These are phyloP conservation scores for Oriolus oriolus DNA, from an alignment of 2,113 vertebrate genomes.

Conservation along the genomic window DNA sequence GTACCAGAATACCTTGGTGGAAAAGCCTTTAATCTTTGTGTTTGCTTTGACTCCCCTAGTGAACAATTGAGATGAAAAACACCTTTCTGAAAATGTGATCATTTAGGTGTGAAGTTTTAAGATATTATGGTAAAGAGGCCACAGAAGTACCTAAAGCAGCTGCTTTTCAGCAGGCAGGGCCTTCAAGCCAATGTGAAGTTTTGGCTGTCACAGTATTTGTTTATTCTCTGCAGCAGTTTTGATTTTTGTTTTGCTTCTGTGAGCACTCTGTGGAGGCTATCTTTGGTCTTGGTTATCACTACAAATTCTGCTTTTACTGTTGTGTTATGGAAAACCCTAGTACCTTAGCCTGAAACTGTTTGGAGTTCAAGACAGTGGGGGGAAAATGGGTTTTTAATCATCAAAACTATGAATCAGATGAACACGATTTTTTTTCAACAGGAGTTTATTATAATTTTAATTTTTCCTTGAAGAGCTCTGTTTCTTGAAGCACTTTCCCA, in stretches of 20 bases:
- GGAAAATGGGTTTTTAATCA: not conserved
- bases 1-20: not conserved
- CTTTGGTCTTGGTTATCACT: not conserved
- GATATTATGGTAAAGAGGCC: not conserved
- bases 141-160: not conserved
- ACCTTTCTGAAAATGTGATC: not conserved
- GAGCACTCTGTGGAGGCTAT: not conserved
- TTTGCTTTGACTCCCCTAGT: not conserved
- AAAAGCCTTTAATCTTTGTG: not conserved
- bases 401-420: not conserved
- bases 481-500: not conserved
- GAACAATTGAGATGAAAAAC: not conserved
- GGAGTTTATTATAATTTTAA: not conserved
- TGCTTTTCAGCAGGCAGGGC: not conserved
- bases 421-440: not conserved
- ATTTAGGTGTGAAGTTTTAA: not conserved
- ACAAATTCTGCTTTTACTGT: not conserved
- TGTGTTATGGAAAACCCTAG: not conserved
- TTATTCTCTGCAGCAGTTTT: not conserved
- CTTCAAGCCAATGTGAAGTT: not conserved
- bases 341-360: not conserved
- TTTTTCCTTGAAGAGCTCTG: not conserved
- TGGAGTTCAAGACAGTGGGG: not conserved
- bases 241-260: not conserved
- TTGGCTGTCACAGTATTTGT: not conserved